phyloP scores from a whole-genome alignment of 2,113 vertebrate genomes.

The Synchiropus splendidus region DNA sequence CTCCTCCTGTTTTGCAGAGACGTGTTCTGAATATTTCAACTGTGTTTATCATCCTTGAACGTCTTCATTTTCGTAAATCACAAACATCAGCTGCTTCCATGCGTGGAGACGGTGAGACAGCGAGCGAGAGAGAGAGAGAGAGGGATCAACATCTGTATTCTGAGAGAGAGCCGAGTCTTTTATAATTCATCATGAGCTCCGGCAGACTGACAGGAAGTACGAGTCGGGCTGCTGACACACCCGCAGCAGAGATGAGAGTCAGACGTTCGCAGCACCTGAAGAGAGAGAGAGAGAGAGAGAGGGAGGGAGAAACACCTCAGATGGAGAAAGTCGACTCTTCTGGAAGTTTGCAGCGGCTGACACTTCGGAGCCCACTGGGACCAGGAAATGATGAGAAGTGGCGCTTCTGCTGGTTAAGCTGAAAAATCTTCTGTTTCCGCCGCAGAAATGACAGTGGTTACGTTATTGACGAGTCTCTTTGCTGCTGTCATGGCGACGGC shows the following conservation, averaged over 20 bases:
- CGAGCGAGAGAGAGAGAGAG: no score
- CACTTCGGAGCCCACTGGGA: not conserved
- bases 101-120: no score
- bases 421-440: constrained; percentile 29
- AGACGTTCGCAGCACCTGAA: constrained; percentile 30
- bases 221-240: not conserved
- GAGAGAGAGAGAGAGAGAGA: constrained; percentile 13
- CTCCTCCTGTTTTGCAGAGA: no score
- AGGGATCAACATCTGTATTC: constrained; percentile 55
- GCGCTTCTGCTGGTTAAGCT: constrained; percentile 6
- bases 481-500: constrained; percentile 47
- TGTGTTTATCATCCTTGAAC: no score
- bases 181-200: constrained; percentile 61
- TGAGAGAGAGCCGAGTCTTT: constrained; percentile 42
- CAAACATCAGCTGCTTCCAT: constrained; percentile 1
- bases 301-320: no score
- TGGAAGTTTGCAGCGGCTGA: not conserved
- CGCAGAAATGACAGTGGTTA: constrained; percentile 54
- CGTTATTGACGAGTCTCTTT: constrained; percentile 47
- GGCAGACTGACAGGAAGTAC: constrained; percentile 4
- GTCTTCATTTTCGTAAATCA: not conserved
- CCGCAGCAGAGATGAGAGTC: not conserved
- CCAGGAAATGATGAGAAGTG: no score
- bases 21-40: no score
- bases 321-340: not conserved